Conservation (phyloP, 2,797 vertebrate genomes). For the Allobates femoralis region DNA sequence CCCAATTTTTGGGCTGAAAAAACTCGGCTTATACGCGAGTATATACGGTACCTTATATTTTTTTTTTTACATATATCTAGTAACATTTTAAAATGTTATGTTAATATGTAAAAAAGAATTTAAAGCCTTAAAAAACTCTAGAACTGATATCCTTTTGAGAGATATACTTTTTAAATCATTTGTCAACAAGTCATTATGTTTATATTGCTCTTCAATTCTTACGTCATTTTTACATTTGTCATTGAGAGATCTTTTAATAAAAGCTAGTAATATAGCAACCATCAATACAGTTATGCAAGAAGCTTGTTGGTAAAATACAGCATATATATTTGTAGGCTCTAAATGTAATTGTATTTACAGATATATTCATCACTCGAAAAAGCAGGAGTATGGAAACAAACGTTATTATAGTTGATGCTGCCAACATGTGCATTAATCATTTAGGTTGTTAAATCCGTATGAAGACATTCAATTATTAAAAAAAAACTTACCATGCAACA, state of each 20-base stretch:
- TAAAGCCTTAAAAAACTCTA: too few relatives aligned
- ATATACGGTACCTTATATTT: too few relatives aligned
- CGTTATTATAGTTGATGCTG: slow-evolving; percentile 16
- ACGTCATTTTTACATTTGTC: slow-evolving; percentile 15
- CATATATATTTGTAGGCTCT: slow-evolving; percentile 15
- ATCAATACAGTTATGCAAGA: slow-evolving; percentile 1
- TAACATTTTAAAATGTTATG: too few relatives aligned
- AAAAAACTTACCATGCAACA: neutral
- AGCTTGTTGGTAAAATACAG: slow-evolving; percentile 23
- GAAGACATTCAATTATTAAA: neutral
- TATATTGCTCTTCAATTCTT: neutral
- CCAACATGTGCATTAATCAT: slow-evolving; percentile 33
- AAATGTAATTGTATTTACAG: slow-evolving; percentile 32
- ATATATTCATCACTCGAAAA: slow-evolving; percentile 5
- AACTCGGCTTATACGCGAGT: too few relatives aligned
- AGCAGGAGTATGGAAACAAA: neutral
- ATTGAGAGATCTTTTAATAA: slow-evolving; percentile 32
- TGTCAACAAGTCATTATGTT: neutral
- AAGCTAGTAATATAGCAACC: slow-evolving; percentile 16
- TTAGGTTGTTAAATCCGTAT: neutral
- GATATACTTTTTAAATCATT: neutral
- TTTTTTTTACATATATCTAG: too few relatives aligned
- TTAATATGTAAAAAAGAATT: too few relatives aligned
- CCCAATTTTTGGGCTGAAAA: too few relatives aligned
- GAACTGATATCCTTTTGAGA: neutral